These are phyloP conservation scores for Cephus nigrinus DNA, from an alignment of 2,888 invertebrate genomes.

Conservation along the genomic window DNA sequence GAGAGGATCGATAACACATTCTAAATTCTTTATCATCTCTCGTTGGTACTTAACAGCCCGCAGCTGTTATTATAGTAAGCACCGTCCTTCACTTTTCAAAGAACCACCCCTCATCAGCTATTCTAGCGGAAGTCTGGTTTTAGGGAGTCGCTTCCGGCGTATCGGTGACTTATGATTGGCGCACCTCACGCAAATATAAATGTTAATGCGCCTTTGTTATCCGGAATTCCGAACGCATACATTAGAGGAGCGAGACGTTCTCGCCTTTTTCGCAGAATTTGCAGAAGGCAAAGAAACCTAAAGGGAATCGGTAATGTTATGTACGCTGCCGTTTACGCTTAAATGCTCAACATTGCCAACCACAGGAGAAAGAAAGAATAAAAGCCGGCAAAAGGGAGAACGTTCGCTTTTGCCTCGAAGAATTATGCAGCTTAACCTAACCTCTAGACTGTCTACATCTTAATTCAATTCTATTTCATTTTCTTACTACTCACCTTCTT, in stretches of 20 bases:
- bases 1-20: too few relatives aligned
- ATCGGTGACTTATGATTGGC: conserved; percentile 35
- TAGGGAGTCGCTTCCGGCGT: conserved; percentile 20
- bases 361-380: too few relatives aligned
- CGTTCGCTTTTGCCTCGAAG: too few relatives aligned
- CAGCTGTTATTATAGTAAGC: conserved; percentile 30
- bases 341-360: conserved; percentile 9
- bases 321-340: conserved; percentile 16
- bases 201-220: conserved; percentile 40
- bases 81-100: conserved; percentile 4
- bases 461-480: too few relatives aligned
- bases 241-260: conserved; percentile 25
- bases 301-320: conserved; percentile 22
- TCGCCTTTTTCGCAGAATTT: conserved; percentile 10
- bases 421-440: too few relatives aligned
- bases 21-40: conserved; percentile 14
- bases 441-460: too few relatives aligned
- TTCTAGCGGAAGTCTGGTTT: conserved; percentile 34
- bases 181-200: conserved; percentile 39
- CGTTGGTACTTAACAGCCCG: conserved; percentile 17
- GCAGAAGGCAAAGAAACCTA: conserved; percentile 14
- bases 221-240: conserved; percentile 24
- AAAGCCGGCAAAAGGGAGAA: too few relatives aligned
- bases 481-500: too few relatives aligned
- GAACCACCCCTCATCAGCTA: conserved; percentile 36